Base-by-base conservation (phyloP, 2,888 invertebrate genomes). In the Onchidella celtica region DNA sequence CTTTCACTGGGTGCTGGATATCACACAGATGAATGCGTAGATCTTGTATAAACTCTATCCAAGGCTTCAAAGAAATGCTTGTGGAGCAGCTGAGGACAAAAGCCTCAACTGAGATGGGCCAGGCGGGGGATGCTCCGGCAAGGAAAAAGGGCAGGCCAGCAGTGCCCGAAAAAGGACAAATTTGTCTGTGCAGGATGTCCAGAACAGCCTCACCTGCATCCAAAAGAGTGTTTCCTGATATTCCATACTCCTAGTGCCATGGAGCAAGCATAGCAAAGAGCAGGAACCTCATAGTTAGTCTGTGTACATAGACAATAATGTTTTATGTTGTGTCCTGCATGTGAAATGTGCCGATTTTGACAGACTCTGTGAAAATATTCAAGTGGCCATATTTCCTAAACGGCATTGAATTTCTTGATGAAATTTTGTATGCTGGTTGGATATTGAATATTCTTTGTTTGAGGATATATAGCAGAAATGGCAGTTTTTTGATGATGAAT, bases 211-310 rank as follows among this genome's bases (percentile, higher is more conserved):
- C 61, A 61, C 61, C n/a, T 61, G 27, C n/a, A 61, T 27, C 61
- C 61, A 21, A 61, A 61, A n/a, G 27, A 21, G 14, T 61, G 61
- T 27, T 61, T 61, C 61, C 61, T 61, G 61, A 27, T 27, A 6
- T 61, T 24, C 61, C 61, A 61, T n/a, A 61, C 61, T 61, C 61
- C 61, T 24, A n/a, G 61, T 24, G 61, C 61, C 47, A 47, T 47
- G 47, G 47, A 47, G 47, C 47, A 47, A 47, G 47, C 47, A 47
- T 47, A 47, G 47, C 47, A 47, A 47, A 47, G 47, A 47, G 47
- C 47, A 47, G 47, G 47, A 47, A 47, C 47, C 6, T 47, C 47
- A 47, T 47, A 47, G 47, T 47, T n/a, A n/a, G n/a, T 11, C 17
- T 11, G 47, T 47, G 9, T 47, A 17, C 17, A 17, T 47, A 47